Evolutionary conservation across 2,797 vertebrate species (phyloP).

Genomic region (Odontamblyopus rebecca): DNA sequence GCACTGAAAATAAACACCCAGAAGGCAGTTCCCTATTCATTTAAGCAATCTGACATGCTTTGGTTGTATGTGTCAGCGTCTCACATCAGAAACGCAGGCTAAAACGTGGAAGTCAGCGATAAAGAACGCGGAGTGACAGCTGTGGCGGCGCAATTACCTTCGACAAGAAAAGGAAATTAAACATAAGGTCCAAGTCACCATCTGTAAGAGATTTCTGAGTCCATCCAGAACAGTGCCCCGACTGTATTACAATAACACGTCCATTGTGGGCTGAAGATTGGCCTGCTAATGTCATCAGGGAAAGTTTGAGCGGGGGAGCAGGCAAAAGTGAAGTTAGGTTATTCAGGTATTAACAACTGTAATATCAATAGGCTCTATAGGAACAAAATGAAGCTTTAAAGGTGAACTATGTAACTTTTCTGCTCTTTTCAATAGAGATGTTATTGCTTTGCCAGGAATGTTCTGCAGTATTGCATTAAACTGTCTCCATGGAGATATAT

Average conservation of each 20-base stretch:
- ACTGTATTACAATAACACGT: constrained; percentile 65
- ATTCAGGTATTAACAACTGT: not conserved
- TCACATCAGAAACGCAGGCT: constrained; percentile 24
- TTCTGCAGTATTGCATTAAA: too few species aligned
- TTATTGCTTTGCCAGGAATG: too few species aligned
- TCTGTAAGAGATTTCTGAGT: constrained; percentile 49
- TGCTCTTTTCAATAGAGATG: too few species aligned
- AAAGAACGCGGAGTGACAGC: constrained; percentile 50
- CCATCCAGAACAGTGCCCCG: constrained; percentile 37
- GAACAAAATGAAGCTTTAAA: too few species aligned
- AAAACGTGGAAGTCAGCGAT: constrained; percentile 39
- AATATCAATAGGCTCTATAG: not conserved
- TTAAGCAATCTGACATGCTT: constrained; percentile 44
- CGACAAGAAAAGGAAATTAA: constrained; percentile 69
- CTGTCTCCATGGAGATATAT: too few species aligned
- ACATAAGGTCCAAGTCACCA: constrained; percentile 50
- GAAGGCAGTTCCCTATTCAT: constrained; percentile 37
- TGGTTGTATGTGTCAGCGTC: constrained; percentile 47
- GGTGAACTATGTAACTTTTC: too few species aligned
- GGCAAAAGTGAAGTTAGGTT: not conserved
- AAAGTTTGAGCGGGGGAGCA: constrained; percentile 38
- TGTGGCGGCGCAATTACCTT: constrained; percentile 67
- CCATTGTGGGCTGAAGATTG: constrained; percentile 44
- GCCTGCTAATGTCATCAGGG: constrained; percentile 75
- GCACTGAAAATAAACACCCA: constrained; percentile 38